phyloP scores from a whole-genome alignment of 1,140 invertebrate genomes.

The Drosophila repleta region DNA sequence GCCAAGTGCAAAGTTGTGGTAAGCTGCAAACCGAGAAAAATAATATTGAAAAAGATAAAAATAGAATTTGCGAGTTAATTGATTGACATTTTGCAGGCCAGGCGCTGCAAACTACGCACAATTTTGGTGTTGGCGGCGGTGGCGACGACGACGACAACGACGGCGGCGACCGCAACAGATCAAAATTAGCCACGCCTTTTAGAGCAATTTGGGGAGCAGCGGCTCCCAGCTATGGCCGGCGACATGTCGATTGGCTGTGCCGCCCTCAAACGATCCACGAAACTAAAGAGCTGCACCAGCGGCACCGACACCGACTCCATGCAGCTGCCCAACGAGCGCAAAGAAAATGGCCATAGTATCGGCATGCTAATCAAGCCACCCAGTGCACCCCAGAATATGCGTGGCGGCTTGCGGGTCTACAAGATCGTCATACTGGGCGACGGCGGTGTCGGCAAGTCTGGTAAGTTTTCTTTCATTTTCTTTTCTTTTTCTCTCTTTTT shows the following conservation, averaged over 20 bases:
- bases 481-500: no score
- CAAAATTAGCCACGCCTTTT: constrained; percentile 44
- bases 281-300: constrained; percentile 67
- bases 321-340: constrained; percentile 57
- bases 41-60: neutral
- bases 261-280: constrained; percentile 71
- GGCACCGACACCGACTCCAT: constrained; percentile 66
- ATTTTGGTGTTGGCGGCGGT: constrained; percentile 10
- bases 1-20: constrained; percentile 44
- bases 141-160: constrained; percentile 1
- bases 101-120: constrained; percentile 37
- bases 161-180: constrained; percentile 8
- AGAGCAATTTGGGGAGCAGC: constrained; percentile 12
- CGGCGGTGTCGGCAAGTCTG: constrained; percentile 93
- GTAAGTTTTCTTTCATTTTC: constrained; percentile 82
- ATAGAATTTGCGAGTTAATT: neutral
- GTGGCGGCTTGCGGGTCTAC: constrained; percentile 90
- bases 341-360: constrained; percentile 58
- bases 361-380: constrained; percentile 55
- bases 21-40: neutral
- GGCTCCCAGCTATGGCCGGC: constrained; percentile 60
- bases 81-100: constrained; percentile 7
- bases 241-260: constrained; percentile 82
- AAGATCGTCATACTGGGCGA: constrained; percentile 93
- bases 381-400: constrained; percentile 83